These are phyloP conservation scores for Drepana falcataria DNA, from an alignment of 2,888 invertebrate genomes.

Conservation along the genomic window DNA sequence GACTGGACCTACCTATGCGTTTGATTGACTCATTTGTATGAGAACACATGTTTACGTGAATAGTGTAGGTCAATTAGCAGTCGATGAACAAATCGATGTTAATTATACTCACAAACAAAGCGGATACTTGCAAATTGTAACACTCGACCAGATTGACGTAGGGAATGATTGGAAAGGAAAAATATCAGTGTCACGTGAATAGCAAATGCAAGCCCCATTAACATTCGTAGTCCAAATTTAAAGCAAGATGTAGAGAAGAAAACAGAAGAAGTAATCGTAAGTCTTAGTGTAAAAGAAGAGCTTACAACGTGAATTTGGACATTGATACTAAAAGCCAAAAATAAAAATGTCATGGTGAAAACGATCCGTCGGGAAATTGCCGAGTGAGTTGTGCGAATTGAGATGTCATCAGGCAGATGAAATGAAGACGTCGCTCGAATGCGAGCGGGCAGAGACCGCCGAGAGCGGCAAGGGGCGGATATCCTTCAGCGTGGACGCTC, in stretches of 20 bases:
- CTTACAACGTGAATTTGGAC: not conserved
- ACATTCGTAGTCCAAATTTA: no score
- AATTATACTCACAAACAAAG: slow-evolving; percentile 16
- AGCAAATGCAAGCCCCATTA: not conserved
- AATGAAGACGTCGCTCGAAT: slow-evolving; percentile 76
- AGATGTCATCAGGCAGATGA: slow-evolving; percentile 68
- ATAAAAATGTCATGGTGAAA: slow-evolving; percentile 18
- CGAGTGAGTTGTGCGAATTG: slow-evolving; percentile 22
- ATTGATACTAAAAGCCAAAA: slow-evolving; percentile 1
- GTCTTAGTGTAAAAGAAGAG: not conserved
- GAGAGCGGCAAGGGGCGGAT: slow-evolving; percentile 81
- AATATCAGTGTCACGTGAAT: not conserved
- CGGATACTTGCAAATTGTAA: slow-evolving; percentile 11
- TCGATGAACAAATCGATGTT: slow-evolving; percentile 18
- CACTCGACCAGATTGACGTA: slow-evolving; percentile 8
- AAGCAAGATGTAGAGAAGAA: no score
- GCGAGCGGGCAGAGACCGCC: slow-evolving; percentile 71
- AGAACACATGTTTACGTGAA: slow-evolving; percentile 26
- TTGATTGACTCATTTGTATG: slow-evolving; percentile 19
- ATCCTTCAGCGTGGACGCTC: slow-evolving; percentile 85
- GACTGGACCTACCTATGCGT: slow-evolving; percentile 26
- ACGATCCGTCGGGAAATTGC: slow-evolving; percentile 12
- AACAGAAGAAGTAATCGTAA: no score
- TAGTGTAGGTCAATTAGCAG: slow-evolving; percentile 34
- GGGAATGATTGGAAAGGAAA: slow-evolving; percentile 15